phyloP scores from a whole-genome alignment of 1,140 invertebrate species.

The Oreohelix idahoensis region DNA sequence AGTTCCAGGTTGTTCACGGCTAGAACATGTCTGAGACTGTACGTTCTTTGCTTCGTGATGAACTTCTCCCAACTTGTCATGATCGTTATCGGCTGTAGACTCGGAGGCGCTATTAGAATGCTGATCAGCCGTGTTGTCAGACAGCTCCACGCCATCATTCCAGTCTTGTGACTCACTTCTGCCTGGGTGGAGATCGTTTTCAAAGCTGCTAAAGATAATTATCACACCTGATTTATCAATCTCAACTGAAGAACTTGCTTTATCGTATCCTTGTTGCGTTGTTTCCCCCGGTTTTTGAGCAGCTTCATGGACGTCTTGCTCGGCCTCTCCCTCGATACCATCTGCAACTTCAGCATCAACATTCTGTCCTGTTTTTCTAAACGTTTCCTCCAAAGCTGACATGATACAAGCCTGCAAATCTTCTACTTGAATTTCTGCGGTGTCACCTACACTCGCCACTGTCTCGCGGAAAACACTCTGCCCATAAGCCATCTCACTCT shows the following conservation, averaged over 20 bases:
- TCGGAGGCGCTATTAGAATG: neutral
- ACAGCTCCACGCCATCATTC: neutral
- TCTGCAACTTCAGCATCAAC: neutral
- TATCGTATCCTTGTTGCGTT: no score
- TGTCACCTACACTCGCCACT: neutral
- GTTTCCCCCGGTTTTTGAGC: neutral
- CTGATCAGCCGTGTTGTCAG: neutral
- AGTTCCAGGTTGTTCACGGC: neutral
- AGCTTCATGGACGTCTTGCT: neutral
- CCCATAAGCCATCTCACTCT: no score
- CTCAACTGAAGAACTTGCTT: neutral
- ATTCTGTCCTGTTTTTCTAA: neutral
- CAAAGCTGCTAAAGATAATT: no score
- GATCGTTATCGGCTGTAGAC: neutral
- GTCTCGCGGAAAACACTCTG: no score
- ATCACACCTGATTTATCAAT: neutral
- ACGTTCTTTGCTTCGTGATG: neutral
- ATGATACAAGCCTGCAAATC: neutral
- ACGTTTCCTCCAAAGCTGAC: neutral
- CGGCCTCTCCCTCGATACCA: neutral
- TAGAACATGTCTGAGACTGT: neutral
- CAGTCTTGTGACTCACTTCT: no score
- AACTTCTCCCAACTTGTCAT: neutral
- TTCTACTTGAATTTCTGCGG: neutral
- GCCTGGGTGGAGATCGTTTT: no score